phyloP scores from a whole-genome alignment of 2,797 vertebrate species.

The Pempheris klunzingeri region DNA sequence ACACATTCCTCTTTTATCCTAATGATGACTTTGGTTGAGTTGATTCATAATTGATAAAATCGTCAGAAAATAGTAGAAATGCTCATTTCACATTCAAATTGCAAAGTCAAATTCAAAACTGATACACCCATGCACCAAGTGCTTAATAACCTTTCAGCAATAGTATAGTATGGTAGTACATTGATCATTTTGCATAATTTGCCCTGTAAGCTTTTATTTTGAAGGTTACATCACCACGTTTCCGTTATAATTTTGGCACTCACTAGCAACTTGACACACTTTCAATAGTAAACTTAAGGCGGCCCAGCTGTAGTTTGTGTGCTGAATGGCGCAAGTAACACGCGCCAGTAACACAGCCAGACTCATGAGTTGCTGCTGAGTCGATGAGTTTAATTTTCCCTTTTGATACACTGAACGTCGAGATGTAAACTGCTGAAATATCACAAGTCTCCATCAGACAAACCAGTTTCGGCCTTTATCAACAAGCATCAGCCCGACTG shows the following conservation, averaged over 20 bases:
- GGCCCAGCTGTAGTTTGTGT: background rate
- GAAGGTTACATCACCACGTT: background rate
- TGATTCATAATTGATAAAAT: background rate
- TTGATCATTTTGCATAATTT: background rate
- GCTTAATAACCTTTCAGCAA: background rate
- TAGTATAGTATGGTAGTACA: too few relatives aligned
- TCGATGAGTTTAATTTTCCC: constrained; percentile 29
- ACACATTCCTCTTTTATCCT: background rate
- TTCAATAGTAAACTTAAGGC: constrained; percentile 7
- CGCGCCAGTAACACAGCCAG: constrained; percentile 19
- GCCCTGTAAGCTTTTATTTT: background rate
- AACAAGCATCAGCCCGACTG: constrained; percentile 39
- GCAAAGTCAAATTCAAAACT: too few relatives aligned
- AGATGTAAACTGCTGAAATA: constrained; percentile 13
- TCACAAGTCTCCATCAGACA: background rate
- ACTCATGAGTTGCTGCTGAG: constrained; percentile 58
- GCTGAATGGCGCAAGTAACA: constrained; percentile 14
- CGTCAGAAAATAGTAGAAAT: background rate
- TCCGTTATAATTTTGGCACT: background rate
- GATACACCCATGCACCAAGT: background rate
- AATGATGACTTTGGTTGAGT: background rate
- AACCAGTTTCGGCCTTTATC: constrained; percentile 15
- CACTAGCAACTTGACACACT: background rate
- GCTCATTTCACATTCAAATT: background rate
- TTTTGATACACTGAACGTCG: constrained; percentile 22